A percentile compares a stretch with the other conserved stretches of the same genome.
Conservation (phyloP, 2,113 vertebrate genomes). For the Nycticebus coucang region DNA sequence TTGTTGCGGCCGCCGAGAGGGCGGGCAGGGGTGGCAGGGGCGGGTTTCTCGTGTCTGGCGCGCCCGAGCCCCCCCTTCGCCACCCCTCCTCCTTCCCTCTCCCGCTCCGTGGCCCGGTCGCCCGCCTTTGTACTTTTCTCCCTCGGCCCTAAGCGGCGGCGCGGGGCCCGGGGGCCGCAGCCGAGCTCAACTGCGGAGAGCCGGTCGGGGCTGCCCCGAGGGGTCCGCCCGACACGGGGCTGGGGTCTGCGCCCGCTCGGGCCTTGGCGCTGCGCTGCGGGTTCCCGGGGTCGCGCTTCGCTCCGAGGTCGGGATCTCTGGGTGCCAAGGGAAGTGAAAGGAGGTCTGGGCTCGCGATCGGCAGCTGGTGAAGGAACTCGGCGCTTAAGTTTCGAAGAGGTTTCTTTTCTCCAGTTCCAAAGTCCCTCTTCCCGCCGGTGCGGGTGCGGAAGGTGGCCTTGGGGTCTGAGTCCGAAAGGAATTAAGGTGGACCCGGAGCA, state of each 20-base stretch:
- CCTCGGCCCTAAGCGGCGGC: neutral
- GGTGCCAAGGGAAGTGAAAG: neutral
- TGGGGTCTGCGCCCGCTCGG: neutral
- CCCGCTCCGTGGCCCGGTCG: neutral
- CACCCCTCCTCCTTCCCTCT: neutral
- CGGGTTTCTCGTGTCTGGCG: constrained; percentile 33
- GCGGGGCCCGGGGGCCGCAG: neutral
- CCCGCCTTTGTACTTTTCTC: constrained; percentile 75
- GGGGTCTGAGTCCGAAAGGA: constrained; percentile 33
- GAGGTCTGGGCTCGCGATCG: neutral
- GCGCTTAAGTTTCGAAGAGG: constrained; percentile 58
- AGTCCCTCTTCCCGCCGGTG: constrained; percentile 50
- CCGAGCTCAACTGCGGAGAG: neutral
- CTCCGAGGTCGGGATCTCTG: neutral
- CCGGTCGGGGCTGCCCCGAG: neutral
- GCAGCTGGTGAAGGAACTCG: constrained; percentile 18
- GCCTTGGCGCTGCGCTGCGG: neutral
- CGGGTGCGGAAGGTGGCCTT: constrained; percentile 4
- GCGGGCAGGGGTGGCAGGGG: constrained; percentile 42
- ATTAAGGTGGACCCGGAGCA: neutral
- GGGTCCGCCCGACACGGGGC: neutral
- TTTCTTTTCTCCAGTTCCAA: neutral
- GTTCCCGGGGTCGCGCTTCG: neutral
- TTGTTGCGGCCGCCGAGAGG: constrained; percentile 64
- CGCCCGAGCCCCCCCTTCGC: neutral